A percentile compares a stretch with the other conserved stretches of the same genome.
phyloP scores from a whole-genome alignment of 2,888 invertebrate genomes.

The Quadroppia sp. region DNA sequence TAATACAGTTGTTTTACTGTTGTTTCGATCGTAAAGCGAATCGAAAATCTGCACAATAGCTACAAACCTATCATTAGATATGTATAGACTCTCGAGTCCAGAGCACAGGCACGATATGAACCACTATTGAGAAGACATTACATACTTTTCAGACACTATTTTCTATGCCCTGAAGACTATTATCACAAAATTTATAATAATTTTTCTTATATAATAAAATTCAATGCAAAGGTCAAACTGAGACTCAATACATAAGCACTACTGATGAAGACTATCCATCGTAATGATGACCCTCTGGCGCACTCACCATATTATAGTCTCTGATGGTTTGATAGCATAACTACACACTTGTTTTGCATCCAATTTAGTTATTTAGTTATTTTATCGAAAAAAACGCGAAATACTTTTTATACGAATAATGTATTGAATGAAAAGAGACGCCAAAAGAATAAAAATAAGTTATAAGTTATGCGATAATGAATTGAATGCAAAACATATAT shows the following conservation, averaged over 20 bases:
- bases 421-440: constrained; percentile 6
- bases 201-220: constrained; percentile 23
- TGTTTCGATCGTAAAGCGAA: neutral
- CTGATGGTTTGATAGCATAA: neutral
- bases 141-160: neutral
- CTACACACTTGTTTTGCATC: constrained; percentile 18
- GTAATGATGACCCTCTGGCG: constrained; percentile 24
- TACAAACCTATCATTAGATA: constrained; percentile 13
- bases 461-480: neutral
- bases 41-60: neutral
- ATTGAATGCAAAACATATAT: neutral
- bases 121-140: neutral
- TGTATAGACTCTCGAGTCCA: neutral
- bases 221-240: constrained; percentile 8
- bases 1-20: constrained; percentile 8
- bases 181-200: constrained; percentile 10
- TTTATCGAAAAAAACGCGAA: neutral
- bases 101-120: constrained; percentile 2
- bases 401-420: neutral
- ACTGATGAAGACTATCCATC: constrained; percentile 11
- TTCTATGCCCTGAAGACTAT: neutral
- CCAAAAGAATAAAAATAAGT: neutral
- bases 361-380: constrained; percentile 5
- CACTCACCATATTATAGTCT: neutral
- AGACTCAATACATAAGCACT: neutral